Evolutionary conservation across 2,888 invertebrate species (phyloP), one percentile per base, ranked within the genome.

Genomic region (Plebejus argus): DNA sequence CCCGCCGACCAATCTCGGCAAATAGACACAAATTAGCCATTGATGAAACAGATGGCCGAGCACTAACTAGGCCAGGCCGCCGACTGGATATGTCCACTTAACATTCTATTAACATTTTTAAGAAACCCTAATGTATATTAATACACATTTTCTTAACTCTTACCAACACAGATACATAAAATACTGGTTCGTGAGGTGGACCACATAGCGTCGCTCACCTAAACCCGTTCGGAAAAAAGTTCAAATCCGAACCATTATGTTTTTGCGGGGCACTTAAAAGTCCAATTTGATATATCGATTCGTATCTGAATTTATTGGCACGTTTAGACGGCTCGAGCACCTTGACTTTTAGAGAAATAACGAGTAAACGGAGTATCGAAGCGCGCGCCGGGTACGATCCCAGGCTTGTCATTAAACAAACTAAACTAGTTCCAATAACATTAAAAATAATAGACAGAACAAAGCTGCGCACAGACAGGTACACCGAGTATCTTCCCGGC

Each of bases 1-100:
- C 92, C 91, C 88, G 87, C 84, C 83, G 84, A 84, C 88, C 92
- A 93, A 93, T 93, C 92, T 90, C 90, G 81, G 88, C 86, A 90
- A 90, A 92, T 91, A 88, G 91, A 91, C 84, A 86, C 88, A 90
- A 90, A 93, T 91, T 90, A 91, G 86, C 87, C 83, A 83, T 85
- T 88, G 88, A 90, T 86, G 84, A 85, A 85, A 85, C 89, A 87
- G 84, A 85, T 85, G 87, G 83, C 83, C 86, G 82, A 81, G 81
- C 79, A 79, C 77, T 79, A 83, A 82, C 79, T 83, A 79, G 83
- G 82, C 78, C 82, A 81, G 80, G 79, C 77, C 82, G 81, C 82
- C 80, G 79, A 78, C 72, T 56, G 58, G 72, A 77, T 56, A 56
- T 58, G 56, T 53, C 56, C 70, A 70, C 70, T 77, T 72, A 72